phyloP scores from a whole-genome alignment of 2,888 invertebrate genomes.

The Drosophila mayaguana region DNA sequence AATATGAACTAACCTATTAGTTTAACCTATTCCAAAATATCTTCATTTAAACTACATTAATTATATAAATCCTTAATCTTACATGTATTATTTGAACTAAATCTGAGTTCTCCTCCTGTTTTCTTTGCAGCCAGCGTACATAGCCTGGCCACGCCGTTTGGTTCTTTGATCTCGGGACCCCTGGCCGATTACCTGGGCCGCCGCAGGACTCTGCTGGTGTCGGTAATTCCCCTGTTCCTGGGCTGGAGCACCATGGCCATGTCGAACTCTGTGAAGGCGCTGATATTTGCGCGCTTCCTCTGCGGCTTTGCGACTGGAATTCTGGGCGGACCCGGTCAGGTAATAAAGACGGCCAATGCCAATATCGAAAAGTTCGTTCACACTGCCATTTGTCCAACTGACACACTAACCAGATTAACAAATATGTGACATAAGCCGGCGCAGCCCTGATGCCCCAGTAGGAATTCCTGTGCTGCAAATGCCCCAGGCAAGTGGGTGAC shows the following conservation, averaged over 20 bases:
- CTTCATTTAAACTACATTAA: no score
- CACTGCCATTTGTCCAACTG: constrained; percentile 43
- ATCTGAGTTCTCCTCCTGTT: background rate
- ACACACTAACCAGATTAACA: constrained; percentile 66
- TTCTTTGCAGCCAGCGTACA: constrained; percentile 89
- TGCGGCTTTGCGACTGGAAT: constrained; percentile 91
- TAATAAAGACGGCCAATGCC: constrained; percentile 74
- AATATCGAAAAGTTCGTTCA: constrained; percentile 51
- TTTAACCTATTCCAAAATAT: no score
- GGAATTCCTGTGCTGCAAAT: constrained; percentile 8
- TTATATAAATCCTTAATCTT: no score
- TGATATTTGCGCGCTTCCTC: constrained; percentile 89
- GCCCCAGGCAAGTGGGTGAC: constrained; percentile 8
- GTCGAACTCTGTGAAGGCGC: constrained; percentile 86
- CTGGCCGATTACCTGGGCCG: constrained; percentile 90
- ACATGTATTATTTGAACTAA: background rate
- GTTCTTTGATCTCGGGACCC: constrained; percentile 90
- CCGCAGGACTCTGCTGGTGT: constrained; percentile 88
- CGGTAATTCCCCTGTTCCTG: constrained; percentile 88
- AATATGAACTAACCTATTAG: no score
- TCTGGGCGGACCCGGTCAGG: constrained; percentile 91
- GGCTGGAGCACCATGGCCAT: constrained; percentile 90
- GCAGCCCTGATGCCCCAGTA: constrained; percentile 46
- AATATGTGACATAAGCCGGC: constrained; percentile 3
- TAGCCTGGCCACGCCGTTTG: constrained; percentile 91